These are phyloP conservation scores for Ammodytes marinus DNA, from an alignment of 2,113 vertebrate species.

Conservation along the genomic window DNA sequence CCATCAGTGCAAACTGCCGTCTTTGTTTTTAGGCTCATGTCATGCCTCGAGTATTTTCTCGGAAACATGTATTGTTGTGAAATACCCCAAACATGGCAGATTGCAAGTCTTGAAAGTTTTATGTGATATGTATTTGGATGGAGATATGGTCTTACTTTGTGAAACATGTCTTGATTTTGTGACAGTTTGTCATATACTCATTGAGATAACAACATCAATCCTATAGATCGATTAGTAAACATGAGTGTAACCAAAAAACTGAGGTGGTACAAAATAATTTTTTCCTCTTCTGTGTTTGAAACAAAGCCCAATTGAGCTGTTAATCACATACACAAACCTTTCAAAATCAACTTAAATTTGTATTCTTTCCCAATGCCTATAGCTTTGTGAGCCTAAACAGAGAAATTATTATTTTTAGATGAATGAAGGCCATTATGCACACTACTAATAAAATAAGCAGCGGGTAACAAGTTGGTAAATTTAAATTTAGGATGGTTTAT, in stretches of 20 bases:
- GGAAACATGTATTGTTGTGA: not conserved
- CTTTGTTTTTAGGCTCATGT: not conserved
- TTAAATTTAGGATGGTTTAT: not conserved
- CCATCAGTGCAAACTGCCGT: not conserved
- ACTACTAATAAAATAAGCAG: not conserved
- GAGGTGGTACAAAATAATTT: not conserved
- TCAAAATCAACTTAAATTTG: constrained; percentile 3
- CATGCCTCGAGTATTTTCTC: not conserved
- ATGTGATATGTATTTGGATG: not conserved
- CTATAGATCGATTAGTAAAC: not conserved
- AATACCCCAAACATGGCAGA: not conserved
- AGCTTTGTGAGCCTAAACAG: not conserved
- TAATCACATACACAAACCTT: not conserved
- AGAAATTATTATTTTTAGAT: constrained; percentile 2
- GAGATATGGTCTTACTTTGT: not conserved
- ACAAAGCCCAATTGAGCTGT: not conserved
- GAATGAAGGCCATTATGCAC: not conserved
- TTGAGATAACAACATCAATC: not conserved
- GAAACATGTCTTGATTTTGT: not conserved
- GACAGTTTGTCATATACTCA: not conserved
- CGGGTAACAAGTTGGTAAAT: not conserved
- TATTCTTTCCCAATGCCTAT: not conserved
- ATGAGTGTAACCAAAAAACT: not conserved
- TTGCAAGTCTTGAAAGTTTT: not conserved
- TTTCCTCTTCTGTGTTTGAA: not conserved